These are phyloP conservation scores for Prunella strophiata DNA, from an alignment of 2,797 vertebrate species.

Conservation along the genomic window DNA sequence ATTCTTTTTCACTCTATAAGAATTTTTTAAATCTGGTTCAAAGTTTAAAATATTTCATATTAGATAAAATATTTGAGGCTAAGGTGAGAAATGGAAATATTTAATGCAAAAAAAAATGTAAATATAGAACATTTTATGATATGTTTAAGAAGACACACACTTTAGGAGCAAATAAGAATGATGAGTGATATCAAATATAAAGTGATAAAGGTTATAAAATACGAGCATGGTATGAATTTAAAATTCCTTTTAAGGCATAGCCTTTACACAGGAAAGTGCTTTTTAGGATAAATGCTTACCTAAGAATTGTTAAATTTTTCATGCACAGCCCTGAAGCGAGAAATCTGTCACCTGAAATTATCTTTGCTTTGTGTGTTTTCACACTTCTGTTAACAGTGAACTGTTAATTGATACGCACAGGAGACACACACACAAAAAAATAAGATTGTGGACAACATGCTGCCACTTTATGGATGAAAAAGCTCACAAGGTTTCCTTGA, in stretches of 20 bases:
- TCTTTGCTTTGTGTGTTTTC: conserved; percentile 55
- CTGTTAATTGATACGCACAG: conserved; percentile 42
- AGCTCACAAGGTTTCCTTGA: neutral
- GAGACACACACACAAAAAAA: conserved; percentile 6
- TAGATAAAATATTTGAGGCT: neutral
- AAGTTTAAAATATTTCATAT: neutral
- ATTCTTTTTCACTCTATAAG: neutral
- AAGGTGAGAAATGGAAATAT: neutral
- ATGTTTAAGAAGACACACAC: neutral
- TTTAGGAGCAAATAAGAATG: neutral
- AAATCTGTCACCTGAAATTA: conserved; percentile 44
- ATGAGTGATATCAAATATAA: neutral
- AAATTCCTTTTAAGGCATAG: conserved; percentile 1
- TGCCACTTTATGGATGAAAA: neutral
- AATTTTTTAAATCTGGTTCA: neutral
- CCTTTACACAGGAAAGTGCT: conserved; percentile 1
- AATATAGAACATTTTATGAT: neutral
- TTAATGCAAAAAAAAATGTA: neutral
- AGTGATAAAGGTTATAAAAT: neutral
- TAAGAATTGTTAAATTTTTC: conserved; percentile 63
- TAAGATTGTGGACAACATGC: neutral
- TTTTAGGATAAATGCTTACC: conserved; percentile 52
- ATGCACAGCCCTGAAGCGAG: conserved; percentile 21
- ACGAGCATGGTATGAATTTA: neutral
- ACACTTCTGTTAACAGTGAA: conserved; percentile 45